These are phyloP conservation scores for Ostrea denselamellosa DNA, from an alignment of 1,140 invertebrate genomes.

Conservation along the genomic window DNA sequence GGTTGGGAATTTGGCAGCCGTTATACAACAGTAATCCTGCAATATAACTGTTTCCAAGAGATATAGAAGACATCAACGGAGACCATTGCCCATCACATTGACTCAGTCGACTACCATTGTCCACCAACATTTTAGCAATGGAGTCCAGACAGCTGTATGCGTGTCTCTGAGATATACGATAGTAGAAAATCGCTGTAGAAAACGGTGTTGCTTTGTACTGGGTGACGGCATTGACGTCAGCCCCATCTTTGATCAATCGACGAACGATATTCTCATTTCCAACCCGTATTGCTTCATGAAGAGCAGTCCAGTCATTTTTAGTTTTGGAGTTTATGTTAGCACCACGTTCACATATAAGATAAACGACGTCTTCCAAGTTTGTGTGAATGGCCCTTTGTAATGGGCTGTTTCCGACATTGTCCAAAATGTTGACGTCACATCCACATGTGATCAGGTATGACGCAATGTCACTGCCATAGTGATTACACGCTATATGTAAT, in stretches of 20 bases:
- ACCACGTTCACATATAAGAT: conserved; percentile 68
- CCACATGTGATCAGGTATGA: conserved; percentile 65
- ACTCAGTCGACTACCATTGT: conserved; percentile 69
- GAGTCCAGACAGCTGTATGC: conserved; percentile 66
- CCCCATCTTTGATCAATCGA: conserved; percentile 64
- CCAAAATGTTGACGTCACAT: conserved; percentile 67
- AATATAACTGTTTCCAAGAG: conserved; percentile 70
- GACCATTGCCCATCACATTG: conserved; percentile 73
- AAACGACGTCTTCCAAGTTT: conserved; percentile 67
- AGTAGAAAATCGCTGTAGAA: conserved; percentile 73
- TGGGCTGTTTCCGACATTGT: conserved; percentile 67
- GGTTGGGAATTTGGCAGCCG: conserved; percentile 64
- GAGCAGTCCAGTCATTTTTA: conserved; percentile 68
- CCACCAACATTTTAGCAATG: conserved; percentile 65
- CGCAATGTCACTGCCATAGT: conserved; percentile 66
- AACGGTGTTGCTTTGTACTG: conserved; percentile 69
- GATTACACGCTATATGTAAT: conserved; percentile 71
- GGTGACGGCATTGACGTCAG: conserved; percentile 68
- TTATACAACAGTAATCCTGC: conserved; percentile 70
- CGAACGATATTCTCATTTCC: conserved; percentile 71
- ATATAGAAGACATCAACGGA: conserved; percentile 68
- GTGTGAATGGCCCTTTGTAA: conserved; percentile 72
- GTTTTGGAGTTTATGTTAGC: conserved; percentile 67
- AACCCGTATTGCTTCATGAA: conserved; percentile 71
- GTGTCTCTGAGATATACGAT: conserved; percentile 68